Percentiles rank a stretch among this genome's conserved stretches.
Evolutionary conservation across 2,113 vertebrate genomes (phyloP).

Genomic region (Aspidoscelis tigris): DNA sequence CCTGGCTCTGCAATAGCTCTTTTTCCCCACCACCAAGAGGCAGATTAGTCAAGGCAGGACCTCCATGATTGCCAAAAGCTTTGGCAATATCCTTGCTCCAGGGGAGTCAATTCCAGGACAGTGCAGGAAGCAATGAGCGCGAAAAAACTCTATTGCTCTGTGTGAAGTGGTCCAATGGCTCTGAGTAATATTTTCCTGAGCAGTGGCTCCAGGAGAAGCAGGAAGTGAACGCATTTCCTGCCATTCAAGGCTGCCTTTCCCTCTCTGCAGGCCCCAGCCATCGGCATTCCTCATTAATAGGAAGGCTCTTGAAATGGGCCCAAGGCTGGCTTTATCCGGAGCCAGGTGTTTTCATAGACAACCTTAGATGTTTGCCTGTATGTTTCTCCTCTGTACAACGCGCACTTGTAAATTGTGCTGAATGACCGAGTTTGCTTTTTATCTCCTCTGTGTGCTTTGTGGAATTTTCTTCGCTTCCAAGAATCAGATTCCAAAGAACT

Average conservation of each 20-base stretch:
- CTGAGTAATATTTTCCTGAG: constrained; percentile 59
- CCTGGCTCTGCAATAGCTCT: background rate
- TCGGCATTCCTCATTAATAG: background rate
- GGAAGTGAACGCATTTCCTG: constrained; percentile 44
- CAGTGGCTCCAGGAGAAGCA: constrained; percentile 41
- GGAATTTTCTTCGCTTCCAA: background rate
- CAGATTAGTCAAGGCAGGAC: background rate
- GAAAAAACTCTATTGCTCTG: constrained; percentile 38
- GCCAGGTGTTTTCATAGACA: constrained; percentile 9
- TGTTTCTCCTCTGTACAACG: background rate
- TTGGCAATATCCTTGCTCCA: background rate
- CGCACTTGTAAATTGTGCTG: background rate
- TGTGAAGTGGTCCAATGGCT: constrained; percentile 46
- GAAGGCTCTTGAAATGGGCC: background rate
- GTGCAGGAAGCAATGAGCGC: constrained; percentile 47
- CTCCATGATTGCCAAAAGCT: background rate
- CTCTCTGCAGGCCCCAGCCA: background rate
- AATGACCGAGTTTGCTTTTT: background rate
- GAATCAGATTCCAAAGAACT: background rate
- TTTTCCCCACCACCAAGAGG: too few species aligned
- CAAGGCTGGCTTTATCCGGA: background rate
- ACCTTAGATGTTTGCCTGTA: background rate
- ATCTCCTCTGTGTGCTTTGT: background rate
- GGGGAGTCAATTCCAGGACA: constrained; percentile 35
- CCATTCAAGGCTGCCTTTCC: constrained; percentile 33